Evolutionary conservation across 2,888 invertebrate genomes (phyloP).

Genomic region (Ernsta delagoae): DNA sequence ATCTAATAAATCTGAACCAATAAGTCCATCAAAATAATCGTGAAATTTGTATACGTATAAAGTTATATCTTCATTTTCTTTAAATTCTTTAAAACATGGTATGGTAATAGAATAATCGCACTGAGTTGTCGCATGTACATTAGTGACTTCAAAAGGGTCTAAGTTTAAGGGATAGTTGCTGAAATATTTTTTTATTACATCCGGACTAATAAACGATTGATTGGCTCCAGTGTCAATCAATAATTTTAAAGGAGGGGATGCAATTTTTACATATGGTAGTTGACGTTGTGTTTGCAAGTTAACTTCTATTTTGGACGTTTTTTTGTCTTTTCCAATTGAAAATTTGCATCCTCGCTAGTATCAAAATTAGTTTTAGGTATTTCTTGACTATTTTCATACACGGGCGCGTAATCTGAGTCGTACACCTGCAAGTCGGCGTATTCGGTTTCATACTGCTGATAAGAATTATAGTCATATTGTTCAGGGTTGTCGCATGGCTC

Average conservation of each 20-base stretch:
- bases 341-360: constrained; percentile 1
- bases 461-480: background rate
- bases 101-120: constrained; percentile 1
- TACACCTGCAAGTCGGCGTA: too few species aligned
- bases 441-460: too few species aligned
- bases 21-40: background rate
- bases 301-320: background rate
- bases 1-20: background rate
- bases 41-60: background rate
- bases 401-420: too few species aligned
- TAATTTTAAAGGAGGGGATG: background rate
- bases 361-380: constrained; percentile 1
- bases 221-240: constrained; percentile 1
- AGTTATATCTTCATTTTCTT: background rate
- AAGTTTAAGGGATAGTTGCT: background rate
- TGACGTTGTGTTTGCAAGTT: background rate
- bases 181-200: background rate
- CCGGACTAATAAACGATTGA: constrained; percentile 3
- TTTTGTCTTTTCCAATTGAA: constrained; percentile 1
- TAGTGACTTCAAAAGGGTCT: constrained; percentile 7
- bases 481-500: too few species aligned
- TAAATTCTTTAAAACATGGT: background rate
- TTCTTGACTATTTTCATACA: background rate
- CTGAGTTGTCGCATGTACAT: background rate
- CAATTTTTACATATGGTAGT: background rate